Conservation (phyloP, 2,797 vertebrate genomes). For the Vipera ursinii region DNA sequence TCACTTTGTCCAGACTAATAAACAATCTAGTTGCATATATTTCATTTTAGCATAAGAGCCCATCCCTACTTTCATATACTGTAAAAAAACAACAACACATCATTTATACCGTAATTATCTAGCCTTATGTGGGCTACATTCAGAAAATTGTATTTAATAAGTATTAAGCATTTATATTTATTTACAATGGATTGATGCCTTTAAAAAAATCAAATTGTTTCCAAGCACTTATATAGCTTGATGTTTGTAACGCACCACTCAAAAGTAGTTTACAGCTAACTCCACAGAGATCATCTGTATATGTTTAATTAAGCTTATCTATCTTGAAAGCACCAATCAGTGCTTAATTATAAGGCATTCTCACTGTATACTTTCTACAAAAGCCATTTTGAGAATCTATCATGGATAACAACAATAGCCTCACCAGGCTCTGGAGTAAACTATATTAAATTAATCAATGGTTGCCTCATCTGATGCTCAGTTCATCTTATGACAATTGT, state of each 20-base stretch:
- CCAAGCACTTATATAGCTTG: neutral
- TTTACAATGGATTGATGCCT: neutral
- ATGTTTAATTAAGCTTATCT: neutral
- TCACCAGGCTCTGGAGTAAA: neutral
- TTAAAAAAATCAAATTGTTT: neutral
- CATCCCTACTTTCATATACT: neutral
- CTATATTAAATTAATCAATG: neutral
- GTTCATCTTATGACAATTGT: neutral
- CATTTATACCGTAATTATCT: neutral
- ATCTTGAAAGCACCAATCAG: neutral
- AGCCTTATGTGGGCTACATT: neutral
- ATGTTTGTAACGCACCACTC: neutral
- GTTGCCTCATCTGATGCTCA: neutral
- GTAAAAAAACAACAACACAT: neutral
- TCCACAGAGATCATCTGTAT: neutral
- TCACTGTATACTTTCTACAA: neutral
- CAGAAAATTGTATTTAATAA: neutral
- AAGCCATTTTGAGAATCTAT: neutral
- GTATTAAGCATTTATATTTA: neutral
- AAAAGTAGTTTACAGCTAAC: neutral
- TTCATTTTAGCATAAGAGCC: neutral
- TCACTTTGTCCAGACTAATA: neutral
- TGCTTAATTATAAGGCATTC: neutral
- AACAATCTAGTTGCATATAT: neutral
- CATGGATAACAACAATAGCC: neutral